phyloP scores from a whole-genome alignment of 2,797 vertebrate genomes.

The Aplochiton taeniatus region DNA sequence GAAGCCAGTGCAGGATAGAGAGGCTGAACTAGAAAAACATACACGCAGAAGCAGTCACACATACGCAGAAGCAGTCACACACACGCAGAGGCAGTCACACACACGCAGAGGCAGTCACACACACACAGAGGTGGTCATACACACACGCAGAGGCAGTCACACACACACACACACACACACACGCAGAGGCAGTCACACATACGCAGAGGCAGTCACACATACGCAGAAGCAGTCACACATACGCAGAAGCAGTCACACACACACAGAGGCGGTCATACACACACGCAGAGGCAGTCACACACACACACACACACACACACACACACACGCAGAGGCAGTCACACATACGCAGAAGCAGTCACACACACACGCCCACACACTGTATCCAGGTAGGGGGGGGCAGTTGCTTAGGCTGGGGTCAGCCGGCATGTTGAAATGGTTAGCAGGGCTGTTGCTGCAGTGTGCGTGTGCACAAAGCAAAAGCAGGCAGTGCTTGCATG shows the following conservation, averaged over 20 bases:
- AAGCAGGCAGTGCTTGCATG: too few species aligned
- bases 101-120: background rate
- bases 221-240: background rate
- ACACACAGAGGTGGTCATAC: too few species aligned
- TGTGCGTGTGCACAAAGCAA: too few species aligned
- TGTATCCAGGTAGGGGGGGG: too few species aligned
- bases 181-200: background rate
- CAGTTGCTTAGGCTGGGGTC: too few species aligned
- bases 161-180: background rate
- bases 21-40: background rate
- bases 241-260: background rate
- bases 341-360: background rate
- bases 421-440: too few species aligned
- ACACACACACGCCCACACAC: background rate
- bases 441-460: too few species aligned
- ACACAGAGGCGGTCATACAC: background rate
- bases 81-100: background rate
- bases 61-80: background rate
- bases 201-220: too few species aligned
- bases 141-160: background rate
- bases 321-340: background rate
- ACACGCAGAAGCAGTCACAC: background rate
- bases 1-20: constrained; percentile 16
- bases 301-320: too few species aligned
- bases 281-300: background rate